Evolutionary conservation across 2,113 vertebrate species (phyloP).

Genomic region (Corythaixoides concolor): DNA sequence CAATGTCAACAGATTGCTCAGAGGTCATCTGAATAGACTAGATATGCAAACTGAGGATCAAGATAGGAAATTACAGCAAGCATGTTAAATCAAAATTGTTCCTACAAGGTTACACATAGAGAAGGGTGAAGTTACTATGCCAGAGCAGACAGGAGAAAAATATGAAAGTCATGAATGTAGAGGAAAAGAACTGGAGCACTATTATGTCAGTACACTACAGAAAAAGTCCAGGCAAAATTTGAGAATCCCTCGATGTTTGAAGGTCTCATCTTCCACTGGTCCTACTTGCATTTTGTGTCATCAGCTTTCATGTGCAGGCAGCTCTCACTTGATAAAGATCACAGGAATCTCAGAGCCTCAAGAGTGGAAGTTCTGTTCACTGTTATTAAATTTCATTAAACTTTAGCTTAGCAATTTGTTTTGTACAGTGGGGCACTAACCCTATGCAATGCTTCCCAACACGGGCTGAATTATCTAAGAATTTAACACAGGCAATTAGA

Average conservation of each 20-base stretch:
- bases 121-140: not conserved
- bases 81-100: not conserved
- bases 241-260: not conserved
- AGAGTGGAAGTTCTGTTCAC: not conserved
- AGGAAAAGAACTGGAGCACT: not conserved
- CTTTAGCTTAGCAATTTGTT: not conserved
- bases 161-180: not conserved
- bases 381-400: not conserved
- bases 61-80: not conserved
- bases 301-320: not conserved
- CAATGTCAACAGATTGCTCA: not conserved
- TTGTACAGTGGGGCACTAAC: not conserved
- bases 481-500: not conserved
- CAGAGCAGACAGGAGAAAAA: not conserved
- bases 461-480: not conserved
- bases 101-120: not conserved
- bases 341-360: not conserved
- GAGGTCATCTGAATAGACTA: not conserved
- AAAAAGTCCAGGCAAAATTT: not conserved
- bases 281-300: not conserved
- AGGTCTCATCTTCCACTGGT: not conserved
- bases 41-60: not conserved
- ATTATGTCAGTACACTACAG: not conserved
- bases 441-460: not conserved
- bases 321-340: not conserved